Percentiles rank a stretch among this genome's conserved stretches.
These are phyloP conservation scores for Silvanus unidentatus DNA, from an alignment of 2,888 invertebrate genomes.

Conservation along the genomic window DNA sequence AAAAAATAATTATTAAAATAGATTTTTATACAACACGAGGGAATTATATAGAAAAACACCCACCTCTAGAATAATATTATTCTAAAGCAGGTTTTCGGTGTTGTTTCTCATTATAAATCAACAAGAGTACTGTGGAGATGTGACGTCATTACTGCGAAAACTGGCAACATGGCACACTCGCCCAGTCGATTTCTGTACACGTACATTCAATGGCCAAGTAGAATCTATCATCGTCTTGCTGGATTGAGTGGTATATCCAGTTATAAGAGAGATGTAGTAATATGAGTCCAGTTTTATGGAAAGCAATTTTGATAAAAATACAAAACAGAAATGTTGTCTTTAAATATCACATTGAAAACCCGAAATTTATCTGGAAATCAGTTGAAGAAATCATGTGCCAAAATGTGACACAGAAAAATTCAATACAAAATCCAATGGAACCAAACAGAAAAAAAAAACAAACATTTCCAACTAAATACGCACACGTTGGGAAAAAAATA, in stretches of 20 bases:
- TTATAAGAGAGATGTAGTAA: conserved; percentile 41
- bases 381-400: no score
- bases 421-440: background rate
- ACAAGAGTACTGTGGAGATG: conserved; percentile 34
- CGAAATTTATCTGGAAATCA: no score
- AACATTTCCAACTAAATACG: no score
- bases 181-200: conserved; percentile 18
- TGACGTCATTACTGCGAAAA: conserved; percentile 37
- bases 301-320: conserved; percentile 32
- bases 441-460: background rate
- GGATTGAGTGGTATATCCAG: conserved; percentile 33
- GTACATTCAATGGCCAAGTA: background rate
- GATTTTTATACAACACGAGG: background rate
- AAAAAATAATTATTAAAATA: no score
- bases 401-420: background rate
- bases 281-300: conserved; percentile 40
- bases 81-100: conserved; percentile 9
- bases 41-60: conserved; percentile 7
- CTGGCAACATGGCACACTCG: conserved; percentile 38
- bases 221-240: background rate
- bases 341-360: background rate
- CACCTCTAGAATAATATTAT: conserved; percentile 6
- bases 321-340: background rate
- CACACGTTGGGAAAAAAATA: no score
- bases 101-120: conserved; percentile 47